Evolutionary conservation across 35 echinoderm and acorn worm genomes (phyloP).

Genomic region (Strongylocentrotus purpuratus): DNA sequence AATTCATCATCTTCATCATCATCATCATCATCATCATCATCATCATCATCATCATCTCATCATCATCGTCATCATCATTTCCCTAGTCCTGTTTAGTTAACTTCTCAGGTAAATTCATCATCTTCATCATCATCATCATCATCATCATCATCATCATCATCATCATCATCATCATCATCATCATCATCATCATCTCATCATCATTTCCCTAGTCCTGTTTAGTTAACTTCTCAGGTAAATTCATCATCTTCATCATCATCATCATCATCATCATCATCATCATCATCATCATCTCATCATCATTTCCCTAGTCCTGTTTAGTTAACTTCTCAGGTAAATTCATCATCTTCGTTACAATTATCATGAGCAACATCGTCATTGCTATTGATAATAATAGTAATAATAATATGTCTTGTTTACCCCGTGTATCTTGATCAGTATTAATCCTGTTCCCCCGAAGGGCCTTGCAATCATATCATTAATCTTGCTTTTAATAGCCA

Average conservation of each 20-base stretch:
- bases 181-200: not conserved
- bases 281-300: not conserved
- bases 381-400: too few relatives aligned
- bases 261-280: not conserved
- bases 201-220: not conserved
- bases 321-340: not conserved
- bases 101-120: not conserved
- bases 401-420: too few relatives aligned
- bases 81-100: too few relatives aligned
- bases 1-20: not conserved
- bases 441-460: too few relatives aligned
- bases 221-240: too few relatives aligned
- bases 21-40: not conserved
- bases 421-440: too few relatives aligned
- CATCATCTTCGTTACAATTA: not conserved
- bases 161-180: not conserved
- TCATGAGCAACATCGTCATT: not conserved
- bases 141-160: not conserved
- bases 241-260: not conserved
- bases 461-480: too few relatives aligned
- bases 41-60: not conserved
- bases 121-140: not conserved
- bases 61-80: not conserved
- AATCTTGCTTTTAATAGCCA: too few relatives aligned
- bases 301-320: not conserved